These are phyloP conservation scores for Neolamprologus sp. DNA, from an alignment of 2,113 vertebrate species.

Conservation along the genomic window DNA sequence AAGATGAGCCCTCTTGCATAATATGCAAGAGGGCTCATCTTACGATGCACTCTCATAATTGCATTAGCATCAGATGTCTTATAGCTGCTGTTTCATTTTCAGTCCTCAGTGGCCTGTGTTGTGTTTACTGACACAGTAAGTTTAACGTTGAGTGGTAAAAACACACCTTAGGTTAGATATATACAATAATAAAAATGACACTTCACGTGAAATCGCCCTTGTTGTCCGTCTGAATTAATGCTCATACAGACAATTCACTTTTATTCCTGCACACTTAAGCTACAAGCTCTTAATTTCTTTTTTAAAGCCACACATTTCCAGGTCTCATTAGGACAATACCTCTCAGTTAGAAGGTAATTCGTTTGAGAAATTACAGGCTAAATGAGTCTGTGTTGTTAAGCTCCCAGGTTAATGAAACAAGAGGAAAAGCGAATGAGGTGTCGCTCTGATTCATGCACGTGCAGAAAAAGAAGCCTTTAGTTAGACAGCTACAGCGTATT, in stretches of 20 bases:
- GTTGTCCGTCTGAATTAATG: too few relatives aligned
- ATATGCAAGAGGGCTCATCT: background rate
- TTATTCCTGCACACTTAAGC: background rate
- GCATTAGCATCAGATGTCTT: background rate
- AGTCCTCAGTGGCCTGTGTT: background rate
- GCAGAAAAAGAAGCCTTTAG: background rate
- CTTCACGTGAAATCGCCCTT: background rate
- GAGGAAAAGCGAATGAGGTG: background rate
- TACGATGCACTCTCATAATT: background rate
- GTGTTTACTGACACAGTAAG: background rate
- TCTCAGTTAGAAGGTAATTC: constrained; percentile 12
- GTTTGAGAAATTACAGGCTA: background rate
- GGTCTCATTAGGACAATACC: background rate
- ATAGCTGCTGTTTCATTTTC: background rate
- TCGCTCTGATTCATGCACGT: background rate
- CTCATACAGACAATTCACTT: background rate
- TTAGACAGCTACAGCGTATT: background rate
- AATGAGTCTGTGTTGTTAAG: background rate
- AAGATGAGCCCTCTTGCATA: background rate
- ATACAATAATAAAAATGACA: background rate
- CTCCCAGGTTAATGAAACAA: background rate
- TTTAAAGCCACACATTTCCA: background rate
- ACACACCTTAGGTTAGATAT: background rate
- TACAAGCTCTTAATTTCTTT: background rate
- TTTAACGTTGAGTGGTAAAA: fast-evolving